Conservation (phyloP, 30 jellyfish, hydroid and myxozoan genomes). For the Hydractinia echinata region DNA sequence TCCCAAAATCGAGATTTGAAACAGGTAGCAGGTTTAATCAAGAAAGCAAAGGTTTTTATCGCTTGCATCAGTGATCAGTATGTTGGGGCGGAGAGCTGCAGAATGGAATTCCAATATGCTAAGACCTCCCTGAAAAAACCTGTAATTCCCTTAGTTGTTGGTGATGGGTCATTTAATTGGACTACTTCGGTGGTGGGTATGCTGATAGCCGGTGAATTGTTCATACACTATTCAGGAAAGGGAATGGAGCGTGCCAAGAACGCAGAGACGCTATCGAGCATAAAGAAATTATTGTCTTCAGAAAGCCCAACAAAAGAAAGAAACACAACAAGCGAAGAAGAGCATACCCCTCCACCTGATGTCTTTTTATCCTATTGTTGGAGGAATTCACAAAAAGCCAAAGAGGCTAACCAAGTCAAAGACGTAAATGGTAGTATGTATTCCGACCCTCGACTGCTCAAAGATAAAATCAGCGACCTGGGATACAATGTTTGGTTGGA, state of each 20-base stretch:
- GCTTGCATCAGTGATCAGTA: conserved; percentile 84
- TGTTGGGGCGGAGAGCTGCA: conserved; percentile 52
- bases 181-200: conserved; percentile 62
- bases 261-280: conserved; percentile 21
- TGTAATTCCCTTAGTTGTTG: conserved; percentile 64
- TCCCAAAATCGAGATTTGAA: conserved; percentile 34
- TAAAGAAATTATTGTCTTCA: background rate
- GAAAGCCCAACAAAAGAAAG: background rate
- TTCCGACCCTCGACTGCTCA: conserved; percentile 65
- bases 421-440: conserved; percentile 36
- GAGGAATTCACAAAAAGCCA: conserved; percentile 60
- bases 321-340: background rate
- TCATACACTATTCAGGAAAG: conserved; percentile 57
- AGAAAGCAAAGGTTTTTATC: conserved; percentile 58
- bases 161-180: conserved; percentile 68
- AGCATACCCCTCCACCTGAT: conserved; percentile 46
- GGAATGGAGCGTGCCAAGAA: conserved; percentile 37
- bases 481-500: conserved; percentile 70
- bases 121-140: conserved; percentile 59
- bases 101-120: conserved; percentile 75
- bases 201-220: conserved; percentile 71
- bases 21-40: conserved; percentile 49
- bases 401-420: conserved; percentile 32
- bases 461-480: conserved; percentile 35
- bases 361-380: conserved; percentile 69